These are phyloP conservation scores for Nomada ferruginata DNA, from an alignment of 2,888 invertebrate species.

Conservation along the genomic window DNA sequence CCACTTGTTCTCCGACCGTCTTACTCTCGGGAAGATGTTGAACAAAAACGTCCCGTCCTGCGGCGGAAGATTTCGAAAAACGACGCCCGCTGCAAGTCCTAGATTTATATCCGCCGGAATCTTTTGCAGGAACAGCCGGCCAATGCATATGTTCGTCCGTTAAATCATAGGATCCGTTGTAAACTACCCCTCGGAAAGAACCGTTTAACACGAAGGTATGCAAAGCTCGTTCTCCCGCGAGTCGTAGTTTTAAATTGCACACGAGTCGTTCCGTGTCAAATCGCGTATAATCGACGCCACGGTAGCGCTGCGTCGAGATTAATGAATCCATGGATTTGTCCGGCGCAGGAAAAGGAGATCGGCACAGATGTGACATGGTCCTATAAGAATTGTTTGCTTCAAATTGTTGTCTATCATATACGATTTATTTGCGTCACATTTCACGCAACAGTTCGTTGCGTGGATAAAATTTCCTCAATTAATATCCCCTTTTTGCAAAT, in stretches of 20 bases:
- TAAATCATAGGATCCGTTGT: slow-evolving; percentile 21
- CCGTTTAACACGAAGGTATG: not conserved
- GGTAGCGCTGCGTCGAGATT: not conserved
- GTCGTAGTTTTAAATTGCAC: slow-evolving; percentile 8
- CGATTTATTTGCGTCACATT: not conserved
- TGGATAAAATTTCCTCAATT: not conserved
- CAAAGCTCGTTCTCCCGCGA: not conserved
- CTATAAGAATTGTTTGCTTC: too few species aligned
- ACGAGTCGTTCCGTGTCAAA: not conserved
- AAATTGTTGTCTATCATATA: too few species aligned
- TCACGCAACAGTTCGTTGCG: not conserved
- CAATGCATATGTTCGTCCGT: slow-evolving; percentile 18
- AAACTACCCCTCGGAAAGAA: slow-evolving; percentile 1
- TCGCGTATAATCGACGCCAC: not conserved
- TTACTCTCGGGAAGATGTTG: slow-evolving; percentile 16
- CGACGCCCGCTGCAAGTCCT: not conserved
- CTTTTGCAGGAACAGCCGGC: slow-evolving; percentile 1
- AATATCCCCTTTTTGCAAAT: too few species aligned
- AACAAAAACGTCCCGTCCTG: slow-evolving; percentile 22
- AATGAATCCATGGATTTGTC: not conserved
- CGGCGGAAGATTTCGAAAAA: slow-evolving; percentile 18
- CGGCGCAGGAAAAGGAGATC: not conserved
- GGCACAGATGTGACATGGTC: not conserved
- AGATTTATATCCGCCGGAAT: slow-evolving; percentile 41
- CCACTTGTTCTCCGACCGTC: slow-evolving; percentile 47